Evolutionary conservation across 2,113 vertebrate species (phyloP).

Genomic region (Triplophysa tibetana): DNA sequence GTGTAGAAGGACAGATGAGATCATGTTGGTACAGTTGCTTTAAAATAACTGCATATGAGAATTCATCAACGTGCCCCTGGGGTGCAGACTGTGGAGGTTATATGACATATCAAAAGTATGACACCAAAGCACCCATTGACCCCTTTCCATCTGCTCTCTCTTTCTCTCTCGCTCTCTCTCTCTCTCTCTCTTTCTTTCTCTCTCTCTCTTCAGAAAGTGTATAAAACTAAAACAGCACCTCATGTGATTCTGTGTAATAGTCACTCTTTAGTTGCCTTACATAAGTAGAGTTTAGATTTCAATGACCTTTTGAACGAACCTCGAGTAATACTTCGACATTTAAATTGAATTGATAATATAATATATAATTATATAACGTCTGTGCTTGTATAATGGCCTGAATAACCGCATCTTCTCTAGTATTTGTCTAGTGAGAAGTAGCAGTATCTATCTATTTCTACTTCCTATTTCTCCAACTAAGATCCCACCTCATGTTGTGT

Average conservation of each 20-base stretch:
- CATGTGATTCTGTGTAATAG: slow-evolving; percentile 8
- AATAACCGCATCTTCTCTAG: background rate
- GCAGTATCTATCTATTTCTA: too few relatives aligned
- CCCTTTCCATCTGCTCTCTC: background rate
- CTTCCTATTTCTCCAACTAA: too few relatives aligned
- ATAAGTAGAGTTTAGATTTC: slow-evolving; percentile 10
- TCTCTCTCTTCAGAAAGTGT: slow-evolving; percentile 9
- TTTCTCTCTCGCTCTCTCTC: background rate
- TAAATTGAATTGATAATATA: too few relatives aligned
- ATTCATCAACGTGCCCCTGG: background rate
- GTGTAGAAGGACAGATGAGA: background rate
- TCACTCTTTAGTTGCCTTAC: background rate
- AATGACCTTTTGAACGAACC: background rate
- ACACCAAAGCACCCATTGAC: background rate
- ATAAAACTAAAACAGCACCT: slow-evolving; percentile 12
- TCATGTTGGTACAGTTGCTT: slow-evolving; percentile 19
- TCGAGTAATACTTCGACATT: background rate
- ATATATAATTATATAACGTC: too few relatives aligned
- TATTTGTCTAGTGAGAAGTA: too few relatives aligned
- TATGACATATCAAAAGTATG: too few relatives aligned
- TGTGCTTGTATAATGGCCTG: background rate
- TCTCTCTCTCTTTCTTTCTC: background rate
- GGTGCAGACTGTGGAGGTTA: too few relatives aligned
- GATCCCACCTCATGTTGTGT: too few relatives aligned
- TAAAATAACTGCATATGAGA: slow-evolving; percentile 23